Evolutionary conservation across 2,888 invertebrate species (phyloP), one percentile per base, ranked within the genome.

Genomic region (Hydraecia micacea): DNA sequence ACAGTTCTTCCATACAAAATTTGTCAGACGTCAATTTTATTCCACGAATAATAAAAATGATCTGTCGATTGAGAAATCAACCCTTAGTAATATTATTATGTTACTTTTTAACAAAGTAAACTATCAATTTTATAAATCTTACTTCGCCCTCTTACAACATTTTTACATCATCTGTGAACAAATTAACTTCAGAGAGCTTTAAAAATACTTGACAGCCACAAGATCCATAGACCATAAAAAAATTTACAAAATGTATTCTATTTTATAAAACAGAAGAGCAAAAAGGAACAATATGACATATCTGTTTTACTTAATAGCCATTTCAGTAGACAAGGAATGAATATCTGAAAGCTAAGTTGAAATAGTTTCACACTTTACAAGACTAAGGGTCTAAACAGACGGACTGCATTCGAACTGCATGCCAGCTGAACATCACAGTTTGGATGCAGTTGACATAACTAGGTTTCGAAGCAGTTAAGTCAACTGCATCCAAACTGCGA

Each of bases 151-250:
- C n/a, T 39, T 68, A 66, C 15, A 67, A 73, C 60, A 70, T 70
- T 58, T 75, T 72, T 75, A 81, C 74, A 82, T 52, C 66, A 73
- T 66, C 60, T 76, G 81, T 71, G 78, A 82, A 78, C 86, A 87
- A 88, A 85, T 80, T 63, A 84, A 83, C n/a, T 72, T 77, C 71
- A 90, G 90, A 92, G 91, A 92, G 91, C 91, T 80, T 75, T 81
- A 72, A 79, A 87, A 84, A 90, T 88, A 91, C 89, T 90, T 90
- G 89, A 91, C 90, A 90, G 80, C 77, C 86, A 87, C 18, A 84
- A 65, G 28, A 46, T n/a, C 32, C 58, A n/a, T 70, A 73, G 8
- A 67, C 32, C 55, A n/a, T 58, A 25, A 58, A 28, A 82, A 15
- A 69, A 60, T 18, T 9, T 72, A 82, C 67, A 79, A 75, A 75